Conservation (phyloP, 2,113 vertebrate species). For the Marmota flaviventris region DNA sequence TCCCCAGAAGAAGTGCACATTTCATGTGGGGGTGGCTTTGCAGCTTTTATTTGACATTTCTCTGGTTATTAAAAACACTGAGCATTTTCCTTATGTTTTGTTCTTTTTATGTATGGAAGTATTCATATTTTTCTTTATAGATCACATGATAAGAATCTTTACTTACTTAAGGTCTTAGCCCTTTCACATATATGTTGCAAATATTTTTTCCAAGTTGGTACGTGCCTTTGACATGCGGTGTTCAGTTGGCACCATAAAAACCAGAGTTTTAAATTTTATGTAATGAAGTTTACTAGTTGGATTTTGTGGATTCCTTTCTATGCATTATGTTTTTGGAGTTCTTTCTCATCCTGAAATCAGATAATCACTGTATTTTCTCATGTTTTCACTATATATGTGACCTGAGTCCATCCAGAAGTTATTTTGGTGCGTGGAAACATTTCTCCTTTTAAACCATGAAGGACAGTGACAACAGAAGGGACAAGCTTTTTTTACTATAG, state of each 20-base stretch:
- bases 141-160: conserved; percentile 28
- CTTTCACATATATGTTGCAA: background rate
- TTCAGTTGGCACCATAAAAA: background rate
- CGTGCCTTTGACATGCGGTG: conserved; percentile 39
- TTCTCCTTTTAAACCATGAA: background rate
- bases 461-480: background rate
- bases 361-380: background rate
- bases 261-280: conserved; percentile 12
- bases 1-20: background rate
- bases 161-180: conserved; percentile 15
- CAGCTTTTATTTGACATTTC: conserved; percentile 9
- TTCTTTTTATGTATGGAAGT: background rate
- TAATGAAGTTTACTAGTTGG: background rate
- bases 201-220: background rate
- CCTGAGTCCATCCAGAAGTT: background rate
- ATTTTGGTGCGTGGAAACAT: background rate
- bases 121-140: background rate
- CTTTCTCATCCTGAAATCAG: conserved; percentile 7
- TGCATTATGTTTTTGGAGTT: background rate
- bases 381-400: conserved; percentile 17
- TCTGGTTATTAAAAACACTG: conserved; percentile 21
- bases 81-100: background rate
- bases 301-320: background rate
- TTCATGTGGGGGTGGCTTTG: background rate
- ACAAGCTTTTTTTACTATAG: background rate